Base-by-base conservation (phyloP, 2,113 vertebrate species). In the Brachyhypopomus gauderio region DNA sequence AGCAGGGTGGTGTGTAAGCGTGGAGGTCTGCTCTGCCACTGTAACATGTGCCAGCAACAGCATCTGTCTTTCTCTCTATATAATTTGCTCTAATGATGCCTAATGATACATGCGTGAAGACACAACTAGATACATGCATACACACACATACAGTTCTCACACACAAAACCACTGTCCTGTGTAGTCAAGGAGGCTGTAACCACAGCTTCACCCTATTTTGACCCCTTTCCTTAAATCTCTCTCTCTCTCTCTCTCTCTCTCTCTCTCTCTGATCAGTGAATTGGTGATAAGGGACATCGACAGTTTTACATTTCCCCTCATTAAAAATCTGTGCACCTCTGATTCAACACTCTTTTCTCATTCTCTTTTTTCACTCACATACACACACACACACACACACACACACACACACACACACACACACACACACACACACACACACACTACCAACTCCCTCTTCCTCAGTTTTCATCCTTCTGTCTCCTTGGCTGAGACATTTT, bases 31-130 rank as follows among this genome's bases (percentile, higher is more conserved):
- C 73, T 62, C 34, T 70, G 45, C 45, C 64, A 25, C 71, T 22
- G 77, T 45, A 63, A 23, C 77, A 87, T 72, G 85, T 88, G 88
- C 85, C 91, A 90, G 75, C 81, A 84, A 79, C 86, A 90, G 87
- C 89, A 90, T 90, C 87, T 90, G 90, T 89, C 85, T 87, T 23
- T 88, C 79, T 87, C 79, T 87, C 81, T 88, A 85, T 92, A 84
- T 92, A 92, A 92, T 92, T 91, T 91, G 77, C 85, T 27, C 85
- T 91, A 91, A 92, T 90, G 89, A 88, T 9, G 81, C 81, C 86
- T 90, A 92, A 91, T 92, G 88, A 92, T 89, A 91, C 88, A 88
- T 78, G 86, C 78, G 82, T 88, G 88, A 84, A 77, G 70, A 78
- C 64, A 81, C 75, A 70, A 82, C 56, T 59, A 9, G 64, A 66